Evolutionary conservation across 2,888 invertebrate species (phyloP), one percentile per base, ranked within the genome.

Genomic region (Tetragnatha montana): DNA sequence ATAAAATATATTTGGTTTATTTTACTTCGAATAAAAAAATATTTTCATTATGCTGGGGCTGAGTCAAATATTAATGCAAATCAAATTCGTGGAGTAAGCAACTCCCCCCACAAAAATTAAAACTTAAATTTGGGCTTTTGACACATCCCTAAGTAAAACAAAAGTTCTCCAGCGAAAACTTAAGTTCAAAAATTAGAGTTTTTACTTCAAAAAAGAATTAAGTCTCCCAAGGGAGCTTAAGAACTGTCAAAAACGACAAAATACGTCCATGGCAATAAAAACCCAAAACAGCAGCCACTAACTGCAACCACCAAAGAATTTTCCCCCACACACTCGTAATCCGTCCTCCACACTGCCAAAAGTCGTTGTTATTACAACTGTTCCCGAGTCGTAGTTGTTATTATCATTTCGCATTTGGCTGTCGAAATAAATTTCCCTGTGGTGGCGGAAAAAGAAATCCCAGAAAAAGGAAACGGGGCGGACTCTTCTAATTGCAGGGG

Each of bases 361-460:
- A 86, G 76, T n/a, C 51, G 49, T 75, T 81, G 87, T 87, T 81
- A 87, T 76, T 81, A 80, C 81, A 69, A 76, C 76, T 87, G 87
- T 81, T 87, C 81, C 84, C 12, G 14, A 68, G 76, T 84, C 49
- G 70, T 69, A 78, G 60, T 83, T 83, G 21, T 79, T 75, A 51
- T 73, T 68, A 87, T 87, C 81, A 87, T 87, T 79, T 87, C 69
- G 50, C 70, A 21, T 21, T 51, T 14, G 51, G 17, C 21, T 71
- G 50, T 70, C 60, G 75, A 81, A 81, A 75, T 75, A 87, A 87
- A 69, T 87, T 87, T 75, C 87, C 87, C 74, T n/a, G 76, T 81
- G 87, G 81, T 76, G 69, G 76, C 75, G 75, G 51, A 76, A 71
- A 80, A 51, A 21, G 47, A 17, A 35, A 35, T 35, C 35, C 35